Conservation (phyloP, 2,797 vertebrate genomes). For the Schizopygopsis malacanthus region DNA sequence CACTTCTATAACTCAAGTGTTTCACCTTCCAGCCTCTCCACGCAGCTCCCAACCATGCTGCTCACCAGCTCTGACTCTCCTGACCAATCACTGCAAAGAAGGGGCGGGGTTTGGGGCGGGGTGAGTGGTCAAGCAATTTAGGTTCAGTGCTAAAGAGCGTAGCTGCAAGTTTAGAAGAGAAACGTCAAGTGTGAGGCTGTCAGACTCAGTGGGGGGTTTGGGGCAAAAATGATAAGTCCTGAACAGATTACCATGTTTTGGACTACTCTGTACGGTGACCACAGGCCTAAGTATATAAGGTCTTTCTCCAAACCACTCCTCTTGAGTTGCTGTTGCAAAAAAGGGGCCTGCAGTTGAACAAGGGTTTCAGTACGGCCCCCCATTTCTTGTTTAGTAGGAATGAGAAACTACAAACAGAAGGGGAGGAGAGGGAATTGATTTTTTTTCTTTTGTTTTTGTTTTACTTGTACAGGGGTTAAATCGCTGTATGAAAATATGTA, state of each 20-base stretch:
- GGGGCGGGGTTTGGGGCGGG: conserved; percentile 26
- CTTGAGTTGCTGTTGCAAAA: conserved; percentile 62
- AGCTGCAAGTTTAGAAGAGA: conserved; percentile 42
- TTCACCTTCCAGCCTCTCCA: conserved; percentile 44
- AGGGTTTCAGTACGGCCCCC: conserved; percentile 41
- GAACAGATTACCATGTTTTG: conserved; percentile 64
- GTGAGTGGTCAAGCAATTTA: conserved; percentile 59
- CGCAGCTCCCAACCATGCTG: conserved; percentile 53
- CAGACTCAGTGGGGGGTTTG: conserved; percentile 23
- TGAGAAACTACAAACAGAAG: conserved; percentile 80
- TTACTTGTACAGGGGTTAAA: conserved; percentile 99
- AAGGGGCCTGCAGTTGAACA: conserved; percentile 61
- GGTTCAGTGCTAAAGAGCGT: conserved; percentile 61
- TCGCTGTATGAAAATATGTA: conserved; percentile 99
- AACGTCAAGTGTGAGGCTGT: conserved; percentile 35
- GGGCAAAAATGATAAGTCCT: conserved; percentile 41
- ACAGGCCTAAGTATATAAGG: conserved; percentile 51
- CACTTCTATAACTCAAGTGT: conserved; percentile 26
- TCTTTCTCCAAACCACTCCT: conserved; percentile 71
- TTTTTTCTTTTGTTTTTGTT: conserved; percentile 78
- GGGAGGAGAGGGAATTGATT: conserved; percentile 71
- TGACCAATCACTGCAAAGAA: conserved; percentile 40
- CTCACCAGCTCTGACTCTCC: conserved; percentile 45
- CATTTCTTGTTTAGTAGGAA: conserved; percentile 58
- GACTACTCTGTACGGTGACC: conserved; percentile 67